Conservation (phyloP, 2,113 vertebrate genomes). For the Hoplias malabaricus region DNA sequence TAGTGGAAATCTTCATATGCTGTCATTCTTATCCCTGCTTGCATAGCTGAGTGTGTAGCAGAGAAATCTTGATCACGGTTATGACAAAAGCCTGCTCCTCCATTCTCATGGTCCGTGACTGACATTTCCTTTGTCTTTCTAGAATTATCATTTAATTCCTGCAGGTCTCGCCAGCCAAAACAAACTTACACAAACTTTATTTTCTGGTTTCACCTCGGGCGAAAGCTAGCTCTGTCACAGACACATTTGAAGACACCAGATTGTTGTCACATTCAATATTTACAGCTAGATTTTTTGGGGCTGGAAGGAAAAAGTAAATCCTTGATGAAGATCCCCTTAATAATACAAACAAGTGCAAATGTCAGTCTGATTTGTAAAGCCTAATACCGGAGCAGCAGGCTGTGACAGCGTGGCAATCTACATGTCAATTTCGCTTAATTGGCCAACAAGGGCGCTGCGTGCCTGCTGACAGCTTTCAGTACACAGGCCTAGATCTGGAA, state of each 20-base stretch:
- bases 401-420: conserved; percentile 51
- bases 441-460: conserved; percentile 56
- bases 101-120: conserved; percentile 1
- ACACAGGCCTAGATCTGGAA: conserved; percentile 59
- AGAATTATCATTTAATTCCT: conserved; percentile 4
- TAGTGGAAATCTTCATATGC: background rate
- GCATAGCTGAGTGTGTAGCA: background rate
- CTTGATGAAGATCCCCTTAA: conserved; percentile 53
- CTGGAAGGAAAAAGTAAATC: conserved; percentile 27
- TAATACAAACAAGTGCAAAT: conserved; percentile 53
- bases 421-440: conserved; percentile 73
- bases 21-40: background rate
- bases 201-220: conserved; percentile 19
- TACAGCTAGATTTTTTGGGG: conserved; percentile 33
- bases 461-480: conserved; percentile 63
- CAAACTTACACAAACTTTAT: conserved; percentile 19
- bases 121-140: background rate
- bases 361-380: conserved; percentile 55
- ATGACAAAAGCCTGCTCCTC: background rate
- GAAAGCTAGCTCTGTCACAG: conserved; percentile 5
- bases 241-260: conserved; percentile 25
- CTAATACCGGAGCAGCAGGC: conserved; percentile 22
- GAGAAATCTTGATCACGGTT: background rate
- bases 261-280: conserved; percentile 54
- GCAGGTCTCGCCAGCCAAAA: background rate